Conservation (phyloP, 2,888 invertebrate genomes). For the Agriopis leucophaearia region DNA sequence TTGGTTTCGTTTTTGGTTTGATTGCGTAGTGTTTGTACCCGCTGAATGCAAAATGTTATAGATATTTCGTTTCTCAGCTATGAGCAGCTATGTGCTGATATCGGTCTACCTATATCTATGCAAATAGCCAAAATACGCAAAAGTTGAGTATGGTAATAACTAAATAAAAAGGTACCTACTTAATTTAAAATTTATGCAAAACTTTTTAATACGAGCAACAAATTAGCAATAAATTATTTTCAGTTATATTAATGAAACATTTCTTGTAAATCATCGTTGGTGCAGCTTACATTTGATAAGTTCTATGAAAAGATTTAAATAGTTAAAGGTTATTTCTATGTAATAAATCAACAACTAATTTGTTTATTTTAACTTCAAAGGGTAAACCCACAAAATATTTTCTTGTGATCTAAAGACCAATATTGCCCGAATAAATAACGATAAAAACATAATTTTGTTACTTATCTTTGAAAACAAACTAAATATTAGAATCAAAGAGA, state of each 20-base stretch:
- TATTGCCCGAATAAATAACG: background rate
- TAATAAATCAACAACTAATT: background rate
- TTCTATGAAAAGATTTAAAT: no score
- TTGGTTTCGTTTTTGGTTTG: conserved; percentile 12
- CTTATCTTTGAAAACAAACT: background rate
- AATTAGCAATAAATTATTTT: no score
- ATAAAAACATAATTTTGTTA: conserved; percentile 1
- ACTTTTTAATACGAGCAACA: no score
- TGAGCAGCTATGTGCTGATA: background rate
- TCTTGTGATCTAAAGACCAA: background rate
- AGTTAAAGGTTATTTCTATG: background rate
- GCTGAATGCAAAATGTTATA: background rate
- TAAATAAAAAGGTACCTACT: no score
- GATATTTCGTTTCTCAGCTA: background rate
- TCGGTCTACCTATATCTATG: background rate
- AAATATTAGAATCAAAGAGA: background rate
- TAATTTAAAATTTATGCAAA: no score
- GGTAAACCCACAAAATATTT: background rate
- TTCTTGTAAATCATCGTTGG: no score
- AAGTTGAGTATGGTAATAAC: background rate
- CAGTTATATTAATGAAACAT: no score
- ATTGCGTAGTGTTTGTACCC: background rate
- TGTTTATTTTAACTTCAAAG: conserved; percentile 13
- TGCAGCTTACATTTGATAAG: no score
- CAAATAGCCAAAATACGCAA: background rate